Conservation (phyloP, 1,140 invertebrate genomes). For the Neotoxoptera formosana region DNA sequence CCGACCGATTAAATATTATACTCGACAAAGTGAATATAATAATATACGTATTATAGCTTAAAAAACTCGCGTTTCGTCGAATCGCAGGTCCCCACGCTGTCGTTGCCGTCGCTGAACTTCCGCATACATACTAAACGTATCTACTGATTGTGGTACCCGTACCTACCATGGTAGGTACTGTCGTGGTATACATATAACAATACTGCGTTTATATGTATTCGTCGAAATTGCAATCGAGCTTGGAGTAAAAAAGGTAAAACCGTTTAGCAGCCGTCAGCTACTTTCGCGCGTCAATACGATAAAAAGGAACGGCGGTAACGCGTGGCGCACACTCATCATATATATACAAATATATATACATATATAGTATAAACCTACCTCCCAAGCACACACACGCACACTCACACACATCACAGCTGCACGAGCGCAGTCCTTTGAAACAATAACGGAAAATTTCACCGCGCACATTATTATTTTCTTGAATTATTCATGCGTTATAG, state of each 20-base stretch:
- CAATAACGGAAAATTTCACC: slow-evolving; percentile 47
- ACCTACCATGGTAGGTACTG: too few species aligned
- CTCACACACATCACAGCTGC: neutral
- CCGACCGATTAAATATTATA: neutral
- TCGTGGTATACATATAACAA: neutral
- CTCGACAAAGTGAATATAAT: neutral
- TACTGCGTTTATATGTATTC: neutral
- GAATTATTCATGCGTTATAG: slow-evolving; percentile 54
- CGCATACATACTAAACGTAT: neutral
- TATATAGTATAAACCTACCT: neutral
- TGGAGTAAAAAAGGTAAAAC: neutral
- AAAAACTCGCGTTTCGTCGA: neutral
- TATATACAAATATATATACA: neutral
- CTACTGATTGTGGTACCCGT: neutral
- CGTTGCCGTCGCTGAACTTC: neutral
- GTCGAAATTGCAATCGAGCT: neutral
- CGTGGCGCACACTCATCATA: neutral
- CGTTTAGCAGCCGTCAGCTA: slow-evolving; percentile 12
- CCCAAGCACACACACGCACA: neutral
- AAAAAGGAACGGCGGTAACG: slow-evolving; percentile 1
- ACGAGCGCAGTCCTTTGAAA: slow-evolving; percentile 37
- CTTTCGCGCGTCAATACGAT: slow-evolving; percentile 30
- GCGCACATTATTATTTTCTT: slow-evolving; percentile 50
- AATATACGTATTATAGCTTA: neutral
- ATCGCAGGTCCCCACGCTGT: neutral